Evolutionary conservation across 2,113 vertebrate genomes (phyloP).

Genomic region (Capreolus pygargus): DNA sequence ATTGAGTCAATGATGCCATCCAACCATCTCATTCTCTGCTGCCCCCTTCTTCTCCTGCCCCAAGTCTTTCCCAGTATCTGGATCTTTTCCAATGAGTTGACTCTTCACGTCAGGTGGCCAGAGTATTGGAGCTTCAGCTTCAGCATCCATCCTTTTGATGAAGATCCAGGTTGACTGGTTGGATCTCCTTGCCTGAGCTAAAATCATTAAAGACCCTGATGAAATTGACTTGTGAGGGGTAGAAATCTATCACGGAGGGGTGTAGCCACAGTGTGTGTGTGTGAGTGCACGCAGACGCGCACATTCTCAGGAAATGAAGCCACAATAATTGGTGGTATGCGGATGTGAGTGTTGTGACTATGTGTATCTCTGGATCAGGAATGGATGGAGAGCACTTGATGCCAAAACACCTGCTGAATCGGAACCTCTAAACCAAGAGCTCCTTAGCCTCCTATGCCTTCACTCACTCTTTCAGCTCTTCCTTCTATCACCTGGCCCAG

Average conservation of each 20-base stretch:
- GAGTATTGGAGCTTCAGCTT: background rate
- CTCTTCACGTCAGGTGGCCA: background rate
- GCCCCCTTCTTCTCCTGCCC: background rate
- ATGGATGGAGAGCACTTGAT: background rate
- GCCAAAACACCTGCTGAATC: background rate
- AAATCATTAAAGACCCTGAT: background rate
- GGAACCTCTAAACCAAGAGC: background rate
- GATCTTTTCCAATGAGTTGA: background rate
- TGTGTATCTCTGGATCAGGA: background rate
- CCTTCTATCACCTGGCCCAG: background rate
- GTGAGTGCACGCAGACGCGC: rapidly evolving
- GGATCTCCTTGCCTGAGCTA: background rate
- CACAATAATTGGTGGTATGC: background rate
- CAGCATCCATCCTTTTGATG: background rate
- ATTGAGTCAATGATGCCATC: background rate
- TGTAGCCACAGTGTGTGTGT: rapidly evolving
- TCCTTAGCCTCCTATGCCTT: background rate
- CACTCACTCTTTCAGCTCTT: background rate
- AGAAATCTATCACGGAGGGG: background rate
- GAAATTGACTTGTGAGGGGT: background rate
- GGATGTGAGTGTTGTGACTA: background rate
- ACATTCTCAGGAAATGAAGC: background rate
- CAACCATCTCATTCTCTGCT: background rate
- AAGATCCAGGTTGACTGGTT: background rate
- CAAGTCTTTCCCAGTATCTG: background rate